Base-by-base conservation (phyloP, 2,797 vertebrate genomes). In the Esox lucius region DNA sequence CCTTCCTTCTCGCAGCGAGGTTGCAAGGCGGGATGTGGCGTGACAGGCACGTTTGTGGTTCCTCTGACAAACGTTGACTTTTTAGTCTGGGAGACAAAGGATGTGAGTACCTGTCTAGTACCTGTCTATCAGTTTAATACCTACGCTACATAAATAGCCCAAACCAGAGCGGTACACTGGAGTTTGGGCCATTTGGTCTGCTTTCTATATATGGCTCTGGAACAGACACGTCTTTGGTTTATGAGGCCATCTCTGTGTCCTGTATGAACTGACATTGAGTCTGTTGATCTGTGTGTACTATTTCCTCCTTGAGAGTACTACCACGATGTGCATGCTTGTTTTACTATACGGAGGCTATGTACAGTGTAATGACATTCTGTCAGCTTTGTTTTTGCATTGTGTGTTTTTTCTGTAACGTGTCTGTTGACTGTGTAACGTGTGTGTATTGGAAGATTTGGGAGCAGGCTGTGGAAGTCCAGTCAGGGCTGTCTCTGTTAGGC, bases 11-110 rank as follows among this genome's bases (percentile, higher is more conserved):
- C 35, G 15, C 71, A 77, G 84, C 56, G 68, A 12, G 62, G 62
- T 28, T 82, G 76, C 64, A 66, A 71, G 68, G 78, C 72, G 13
- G 59, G 73, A 22, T 83, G 81, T 71, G 65, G 65, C 7, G 73
- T 68, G 64, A 69, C 68, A 5, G 61, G 71, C 46, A 65, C 49
- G 11, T 74, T 80, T 26, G 59, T 71, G 16, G 75, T 71, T 69
- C 75, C 74, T 1, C 70, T 28, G 31, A 75, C 61, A 24, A 73
- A 73, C n/a, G 77, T 83, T 51, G 75, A 83, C 82, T 81, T 84
- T 22, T 61, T 71, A 31, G 62, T 79, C 74, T 78, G 73, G 75
- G 73, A 79, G 61, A 66, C 62, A 59, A 72, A 42, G 73, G 74
- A 78, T 0, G 74, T 80, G 74, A 78, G 81, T 62, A 68, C 4